phyloP scores from a whole-genome alignment of 2,113 vertebrate genomes.

The Sardina pilchardus region DNA sequence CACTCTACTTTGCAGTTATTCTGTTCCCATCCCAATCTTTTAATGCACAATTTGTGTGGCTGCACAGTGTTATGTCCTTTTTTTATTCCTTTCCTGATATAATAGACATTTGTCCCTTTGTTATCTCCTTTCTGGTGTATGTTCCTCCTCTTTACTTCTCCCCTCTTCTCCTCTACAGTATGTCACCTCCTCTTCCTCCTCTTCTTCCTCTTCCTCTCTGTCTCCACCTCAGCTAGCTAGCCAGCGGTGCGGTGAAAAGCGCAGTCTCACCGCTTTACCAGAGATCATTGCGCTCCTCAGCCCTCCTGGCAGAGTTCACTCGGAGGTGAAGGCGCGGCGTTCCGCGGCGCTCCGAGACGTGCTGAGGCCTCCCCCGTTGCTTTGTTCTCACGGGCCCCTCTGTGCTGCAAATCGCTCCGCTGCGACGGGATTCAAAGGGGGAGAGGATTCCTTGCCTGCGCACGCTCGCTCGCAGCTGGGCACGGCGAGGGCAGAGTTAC shows the following conservation, averaged over 20 bases:
- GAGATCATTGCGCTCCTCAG: conserved; percentile 60
- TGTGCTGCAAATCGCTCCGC: neutral
- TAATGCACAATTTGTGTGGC: neutral
- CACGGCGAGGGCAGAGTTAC: neutral
- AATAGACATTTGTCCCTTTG: neutral
- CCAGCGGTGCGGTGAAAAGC: neutral
- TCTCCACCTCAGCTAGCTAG: neutral
- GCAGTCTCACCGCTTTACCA: neutral
- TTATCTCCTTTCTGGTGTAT: neutral
- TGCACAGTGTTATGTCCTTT: neutral
- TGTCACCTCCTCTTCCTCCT: too few relatives aligned
- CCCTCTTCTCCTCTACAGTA: conserved; percentile 38
- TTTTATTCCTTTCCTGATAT: neutral
- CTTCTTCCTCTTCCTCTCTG: conserved; percentile 42
- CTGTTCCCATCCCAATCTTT: neutral
- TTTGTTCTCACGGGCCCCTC: conserved; percentile 57
- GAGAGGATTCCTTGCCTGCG: neutral
- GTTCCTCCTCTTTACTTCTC: neutral
- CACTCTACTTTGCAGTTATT: neutral
- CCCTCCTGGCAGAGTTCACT: conserved; percentile 71
- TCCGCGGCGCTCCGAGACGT: conserved; percentile 54
- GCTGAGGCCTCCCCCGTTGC: conserved; percentile 45
- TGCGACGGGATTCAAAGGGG: neutral
- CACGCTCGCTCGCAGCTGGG: too few relatives aligned
- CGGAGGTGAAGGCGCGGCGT: conserved; percentile 67